Percentiles rank a stretch among this genome's conserved stretches.
Evolutionary conservation across 2,888 invertebrate genomes (phyloP).

Genomic region (Matsumyia berberina): DNA sequence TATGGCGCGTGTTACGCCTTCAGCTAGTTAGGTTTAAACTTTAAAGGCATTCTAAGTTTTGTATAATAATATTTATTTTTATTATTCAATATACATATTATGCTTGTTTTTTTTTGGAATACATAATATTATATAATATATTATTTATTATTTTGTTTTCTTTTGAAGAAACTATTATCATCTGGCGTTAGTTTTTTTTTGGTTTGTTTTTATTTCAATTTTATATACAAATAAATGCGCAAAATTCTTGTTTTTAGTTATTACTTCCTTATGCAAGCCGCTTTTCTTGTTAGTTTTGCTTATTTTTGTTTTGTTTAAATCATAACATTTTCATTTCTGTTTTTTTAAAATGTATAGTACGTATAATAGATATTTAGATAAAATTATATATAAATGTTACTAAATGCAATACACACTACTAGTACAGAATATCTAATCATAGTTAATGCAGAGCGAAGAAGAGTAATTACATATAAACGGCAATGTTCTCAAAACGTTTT

Average conservation of each 20-base stretch:
- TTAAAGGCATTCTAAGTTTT: slow-evolving; percentile 9
- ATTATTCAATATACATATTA: slow-evolving; percentile 71
- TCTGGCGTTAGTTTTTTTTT: slow-evolving; percentile 52
- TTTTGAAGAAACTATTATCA: slow-evolving; percentile 64
- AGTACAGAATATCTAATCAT: slow-evolving; percentile 69
- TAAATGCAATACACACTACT: slow-evolving; percentile 69
- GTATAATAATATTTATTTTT: slow-evolving; percentile 74
- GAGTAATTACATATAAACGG: slow-evolving; percentile 63
- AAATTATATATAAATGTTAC: slow-evolving; percentile 69
- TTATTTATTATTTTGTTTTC: slow-evolving; percentile 47
- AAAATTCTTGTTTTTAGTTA: slow-evolving; percentile 64
- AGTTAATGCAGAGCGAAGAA: slow-evolving; percentile 64
- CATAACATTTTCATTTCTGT: slow-evolving; percentile 46
- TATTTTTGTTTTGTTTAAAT: slow-evolving; percentile 45
- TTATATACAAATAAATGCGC: slow-evolving; percentile 76
- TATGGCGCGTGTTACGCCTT: too few relatives aligned
- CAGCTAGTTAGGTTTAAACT: too few relatives aligned
- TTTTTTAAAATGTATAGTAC: slow-evolving; percentile 49
- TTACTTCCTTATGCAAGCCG: slow-evolving; percentile 62
- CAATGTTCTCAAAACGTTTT: slow-evolving; percentile 58
- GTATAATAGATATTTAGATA: slow-evolving; percentile 64
- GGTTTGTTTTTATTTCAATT: slow-evolving; percentile 62
- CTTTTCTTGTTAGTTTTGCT: slow-evolving; percentile 43
- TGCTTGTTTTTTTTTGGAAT: slow-evolving; percentile 57
- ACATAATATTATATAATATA: slow-evolving; percentile 44